phyloP scores from a whole-genome alignment of 2,888 invertebrate species.

The Tryphoninae sp. region DNA sequence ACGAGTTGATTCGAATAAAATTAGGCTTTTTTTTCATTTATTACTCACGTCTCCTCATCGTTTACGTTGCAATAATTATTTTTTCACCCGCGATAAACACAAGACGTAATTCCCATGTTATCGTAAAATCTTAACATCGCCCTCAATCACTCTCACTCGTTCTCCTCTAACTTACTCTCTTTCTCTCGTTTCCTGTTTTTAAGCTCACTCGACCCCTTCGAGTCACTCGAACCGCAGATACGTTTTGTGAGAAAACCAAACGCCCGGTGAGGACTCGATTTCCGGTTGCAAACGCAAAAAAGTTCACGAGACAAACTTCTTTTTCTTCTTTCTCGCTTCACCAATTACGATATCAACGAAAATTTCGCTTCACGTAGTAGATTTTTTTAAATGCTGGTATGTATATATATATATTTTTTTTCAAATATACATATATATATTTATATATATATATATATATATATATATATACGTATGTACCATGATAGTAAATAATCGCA shows the following conservation, averaged over 20 bases:
- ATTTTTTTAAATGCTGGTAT: conserved; percentile 13
- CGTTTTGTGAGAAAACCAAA: conserved; percentile 38
- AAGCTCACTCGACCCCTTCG: neutral
- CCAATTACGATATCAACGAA: conserved; percentile 29
- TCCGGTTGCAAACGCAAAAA: conserved; percentile 21
- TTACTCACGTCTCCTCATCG: conserved; percentile 5
- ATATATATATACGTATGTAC: conserved; percentile 13
- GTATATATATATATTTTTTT: conserved; percentile 13
- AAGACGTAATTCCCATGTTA: neutral
- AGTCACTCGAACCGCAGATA: conserved; percentile 38
- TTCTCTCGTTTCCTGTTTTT: neutral
- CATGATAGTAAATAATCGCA: conserved; percentile 33
- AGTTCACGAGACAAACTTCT: neutral
- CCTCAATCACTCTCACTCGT: neutral
- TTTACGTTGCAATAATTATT: conserved; percentile 14
- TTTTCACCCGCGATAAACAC: conserved; percentile 10
- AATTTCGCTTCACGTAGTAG: conserved; percentile 10
- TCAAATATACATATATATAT: conserved; percentile 1
- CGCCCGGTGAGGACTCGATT: conserved; percentile 56
- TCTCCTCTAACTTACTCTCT: neutral
- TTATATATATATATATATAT: neutral
- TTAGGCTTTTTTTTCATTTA: conserved; percentile 57
- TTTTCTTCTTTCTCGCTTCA: neutral
- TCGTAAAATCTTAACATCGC: neutral
- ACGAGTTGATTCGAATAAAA: conserved; percentile 60